phyloP scores from a whole-genome alignment of 1,140 invertebrate genomes.

The Ylistrum balloti region DNA sequence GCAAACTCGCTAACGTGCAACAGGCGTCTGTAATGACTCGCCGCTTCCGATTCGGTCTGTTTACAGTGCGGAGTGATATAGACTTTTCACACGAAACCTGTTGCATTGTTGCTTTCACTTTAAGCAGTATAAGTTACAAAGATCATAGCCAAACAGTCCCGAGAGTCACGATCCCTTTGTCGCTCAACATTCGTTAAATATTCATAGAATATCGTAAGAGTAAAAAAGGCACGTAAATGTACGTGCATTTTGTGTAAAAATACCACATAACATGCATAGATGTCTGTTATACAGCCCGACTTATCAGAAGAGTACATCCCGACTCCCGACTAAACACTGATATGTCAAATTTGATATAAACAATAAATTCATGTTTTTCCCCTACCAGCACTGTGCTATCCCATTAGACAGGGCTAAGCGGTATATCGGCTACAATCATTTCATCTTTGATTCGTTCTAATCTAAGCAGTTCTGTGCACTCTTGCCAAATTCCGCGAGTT shows the following conservation, averaged over 20 bases:
- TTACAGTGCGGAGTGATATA: neutral
- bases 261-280: neutral
- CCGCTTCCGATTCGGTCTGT: neutral
- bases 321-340: neutral
- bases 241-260: neutral
- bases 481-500: neutral
- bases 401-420: neutral
- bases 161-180: neutral
- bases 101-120: neutral
- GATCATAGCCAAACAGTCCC: neutral
- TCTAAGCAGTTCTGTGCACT: neutral
- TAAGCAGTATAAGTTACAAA: constrained; percentile 21
- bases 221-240: neutral
- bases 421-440: neutral
- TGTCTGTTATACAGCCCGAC: neutral
- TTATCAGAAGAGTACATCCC: neutral
- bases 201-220: constrained; percentile 23
- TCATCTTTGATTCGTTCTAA: neutral
- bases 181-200: neutral
- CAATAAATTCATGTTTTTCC: neutral
- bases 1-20: neutral
- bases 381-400: neutral
- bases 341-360: constrained; percentile 20
- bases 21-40: neutral
- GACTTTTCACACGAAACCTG: neutral